A percentile compares a stretch with the other conserved stretches of the same genome.
These are phyloP conservation scores for Kryptopterus vitreolus DNA, from an alignment of 2,797 vertebrate genomes.

Conservation along the genomic window DNA sequence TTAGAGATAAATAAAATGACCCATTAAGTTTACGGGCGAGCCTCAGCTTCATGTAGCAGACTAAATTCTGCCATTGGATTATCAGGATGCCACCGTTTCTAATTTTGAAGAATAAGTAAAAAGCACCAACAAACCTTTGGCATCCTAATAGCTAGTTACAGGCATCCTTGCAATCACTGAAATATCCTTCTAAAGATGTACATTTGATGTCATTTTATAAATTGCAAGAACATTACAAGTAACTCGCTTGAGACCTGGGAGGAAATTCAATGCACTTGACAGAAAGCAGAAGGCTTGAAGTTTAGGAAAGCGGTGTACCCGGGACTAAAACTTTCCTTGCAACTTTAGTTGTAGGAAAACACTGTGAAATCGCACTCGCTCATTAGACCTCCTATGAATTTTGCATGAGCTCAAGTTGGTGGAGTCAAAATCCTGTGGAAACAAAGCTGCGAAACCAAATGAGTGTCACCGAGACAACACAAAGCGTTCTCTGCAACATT, in stretches of 20 bases:
- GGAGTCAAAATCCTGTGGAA: conserved; percentile 15
- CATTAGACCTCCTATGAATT: conserved; percentile 12
- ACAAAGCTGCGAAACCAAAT: conserved; percentile 1
- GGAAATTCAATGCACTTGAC: not conserved
- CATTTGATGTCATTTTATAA: not conserved
- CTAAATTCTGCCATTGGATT: not conserved
- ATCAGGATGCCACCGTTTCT: not conserved
- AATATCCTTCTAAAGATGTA: too few relatives aligned
- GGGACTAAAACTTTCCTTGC: not conserved
- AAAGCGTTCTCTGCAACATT: conserved; percentile 25
- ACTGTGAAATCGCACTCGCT: not conserved
- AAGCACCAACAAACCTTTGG: not conserved
- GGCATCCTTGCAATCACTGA: not conserved
- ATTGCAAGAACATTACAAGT: not conserved
- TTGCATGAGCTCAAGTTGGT: conserved; percentile 7
- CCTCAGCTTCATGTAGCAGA: not conserved
- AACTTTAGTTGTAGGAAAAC: conserved; percentile 5
- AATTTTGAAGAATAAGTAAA: not conserved
- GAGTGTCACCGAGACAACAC: conserved; percentile 26
- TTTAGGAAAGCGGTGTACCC: not conserved
- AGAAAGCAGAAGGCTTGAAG: not conserved
- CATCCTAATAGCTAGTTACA: not conserved
- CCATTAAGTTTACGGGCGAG: not conserved
- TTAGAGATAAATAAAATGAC: not conserved
- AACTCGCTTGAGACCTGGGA: not conserved